Evolutionary conservation across 2,797 vertebrate genomes (phyloP), one percentile per base, ranked within the genome.

Genomic region (Danio choprae): DNA sequence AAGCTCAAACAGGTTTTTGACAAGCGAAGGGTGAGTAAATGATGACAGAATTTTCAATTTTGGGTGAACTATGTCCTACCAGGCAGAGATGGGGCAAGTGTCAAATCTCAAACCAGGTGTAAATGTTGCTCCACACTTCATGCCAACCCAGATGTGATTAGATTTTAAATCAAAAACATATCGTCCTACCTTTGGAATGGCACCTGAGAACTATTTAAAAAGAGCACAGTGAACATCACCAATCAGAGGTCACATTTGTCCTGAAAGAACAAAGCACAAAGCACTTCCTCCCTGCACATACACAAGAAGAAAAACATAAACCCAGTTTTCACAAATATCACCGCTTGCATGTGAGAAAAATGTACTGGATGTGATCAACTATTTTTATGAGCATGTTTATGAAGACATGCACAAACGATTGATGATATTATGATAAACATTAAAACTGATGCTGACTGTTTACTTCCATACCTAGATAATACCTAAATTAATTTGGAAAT

Each of bases 231-330:
- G 5, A 63, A 51, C 15, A 51, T 56, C 18, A 53, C 7, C 20
- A 65, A 59, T 68, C 16, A 44, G 40, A 56, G 18, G 48, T 50
- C 43, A 48, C 2, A 48, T 36, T 29, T 51, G 15, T 60, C 67
- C 29, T 38, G 7, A 55, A 79, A 41, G 11, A 70, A 74, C 63
- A 74, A 74, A 68, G 46, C 63, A 73, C 65, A 63, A 74, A 63
- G 55, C 81, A 56, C 44, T 77, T 62, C 36, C 53, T 22, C 11
- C 11, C 36, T 4, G 20, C 13, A 60, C 18, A 29, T n/a, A 22
- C 41, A 65, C n/a, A 20, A 9, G 43, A 48, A n/a, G 8, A 13
- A 20, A 41, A 15, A 53, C 29, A 50, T 0, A 5, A 62, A 40
- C 63, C 12, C n/a, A 41, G 22, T 64, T 75, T 75, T 73, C 74